phyloP scores from a whole-genome alignment of 2,113 vertebrate species.

The Nothocercus julius region DNA sequence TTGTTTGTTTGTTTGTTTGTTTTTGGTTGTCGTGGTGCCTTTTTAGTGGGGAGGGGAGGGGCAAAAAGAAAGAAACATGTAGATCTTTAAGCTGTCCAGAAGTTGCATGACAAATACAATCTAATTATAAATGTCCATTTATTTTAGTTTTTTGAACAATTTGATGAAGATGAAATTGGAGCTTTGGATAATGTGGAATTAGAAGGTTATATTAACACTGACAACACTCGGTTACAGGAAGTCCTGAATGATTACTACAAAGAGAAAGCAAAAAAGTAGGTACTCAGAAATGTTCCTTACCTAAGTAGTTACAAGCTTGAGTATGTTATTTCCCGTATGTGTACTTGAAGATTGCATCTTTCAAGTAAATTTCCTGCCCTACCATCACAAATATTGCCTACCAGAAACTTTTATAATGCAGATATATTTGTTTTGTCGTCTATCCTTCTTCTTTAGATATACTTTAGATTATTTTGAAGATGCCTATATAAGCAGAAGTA shows the following conservation, averaged over 20 bases:
- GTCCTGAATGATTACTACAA: constrained; percentile 91
- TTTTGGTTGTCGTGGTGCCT: background rate
- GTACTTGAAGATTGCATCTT: background rate
- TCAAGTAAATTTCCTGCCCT: background rate
- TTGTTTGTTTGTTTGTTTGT: background rate
- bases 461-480: background rate
- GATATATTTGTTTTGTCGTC: background rate
- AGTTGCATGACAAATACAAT: background rate
- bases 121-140: background rate
- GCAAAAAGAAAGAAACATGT: background rate
- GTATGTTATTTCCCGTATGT: background rate
- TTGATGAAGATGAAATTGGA: constrained; percentile 96
- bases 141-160: constrained; percentile 93
- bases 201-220: constrained; percentile 88
- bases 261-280: constrained; percentile 90
- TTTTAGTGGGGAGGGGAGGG: background rate
- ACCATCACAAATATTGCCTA: background rate
- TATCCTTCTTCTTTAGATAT: background rate
- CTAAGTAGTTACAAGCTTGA: background rate
- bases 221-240: constrained; percentile 86
- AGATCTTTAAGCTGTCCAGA: background rate
- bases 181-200: constrained; percentile 94
- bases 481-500: background rate
- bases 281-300: background rate
- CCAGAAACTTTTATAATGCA: background rate